These are phyloP conservation scores for Caenorhabditis sp. DNA, from an alignment of 2,888 invertebrate genomes.

Conservation along the genomic window DNA sequence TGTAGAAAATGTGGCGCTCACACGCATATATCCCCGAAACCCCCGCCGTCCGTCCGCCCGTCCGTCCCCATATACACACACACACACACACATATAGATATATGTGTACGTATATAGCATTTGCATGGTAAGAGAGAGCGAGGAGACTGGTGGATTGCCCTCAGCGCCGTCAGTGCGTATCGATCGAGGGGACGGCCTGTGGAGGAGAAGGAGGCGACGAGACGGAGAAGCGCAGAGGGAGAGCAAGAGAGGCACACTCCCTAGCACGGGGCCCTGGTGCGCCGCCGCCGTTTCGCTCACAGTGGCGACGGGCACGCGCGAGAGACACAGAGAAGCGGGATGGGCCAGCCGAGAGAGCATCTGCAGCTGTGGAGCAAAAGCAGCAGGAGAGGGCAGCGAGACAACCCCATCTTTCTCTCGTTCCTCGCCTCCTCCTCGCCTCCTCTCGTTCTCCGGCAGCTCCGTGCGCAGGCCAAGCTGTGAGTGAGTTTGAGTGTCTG, in stretches of 20 bases:
- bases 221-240: conserved; percentile 1
- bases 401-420: background rate
- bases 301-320: conserved; percentile 8
- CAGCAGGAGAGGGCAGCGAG: conserved; percentile 22
- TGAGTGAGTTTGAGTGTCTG: conserved; percentile 35
- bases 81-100: conserved; percentile 18
- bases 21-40: conserved; percentile 53
- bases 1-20: conserved; percentile 50
- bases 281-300: conserved; percentile 1
- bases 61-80: conserved; percentile 20
- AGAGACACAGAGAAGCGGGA: conserved; percentile 2
- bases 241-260: background rate
- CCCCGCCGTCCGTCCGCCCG: conserved; percentile 25
- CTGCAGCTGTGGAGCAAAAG: conserved; percentile 16
- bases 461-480: background rate
- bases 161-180: conserved; percentile 45
- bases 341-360: conserved; percentile 5
- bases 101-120: conserved; percentile 48
- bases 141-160: conserved; percentile 45
- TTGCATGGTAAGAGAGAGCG: conserved; percentile 55
- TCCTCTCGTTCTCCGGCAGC: background rate
- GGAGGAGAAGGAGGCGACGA: background rate
- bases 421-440: background rate
- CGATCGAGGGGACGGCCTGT: conserved; percentile 15
- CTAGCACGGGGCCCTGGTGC: conserved; percentile 1